These are phyloP conservation scores for Phasianus colchicus DNA, from an alignment of 2,113 vertebrate species.

Conservation along the genomic window DNA sequence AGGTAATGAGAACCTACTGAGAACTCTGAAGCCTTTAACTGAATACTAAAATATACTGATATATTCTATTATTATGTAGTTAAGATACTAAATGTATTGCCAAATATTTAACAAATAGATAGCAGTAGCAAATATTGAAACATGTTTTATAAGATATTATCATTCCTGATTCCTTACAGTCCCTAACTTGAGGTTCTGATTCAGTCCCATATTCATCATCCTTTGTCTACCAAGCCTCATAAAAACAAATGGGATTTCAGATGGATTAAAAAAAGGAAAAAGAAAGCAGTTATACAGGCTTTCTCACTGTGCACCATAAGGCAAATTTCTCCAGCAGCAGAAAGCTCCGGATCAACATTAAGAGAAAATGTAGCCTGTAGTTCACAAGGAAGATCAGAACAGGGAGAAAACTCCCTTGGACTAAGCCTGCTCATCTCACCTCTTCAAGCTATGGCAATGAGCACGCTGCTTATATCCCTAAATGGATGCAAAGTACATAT, in stretches of 20 bases:
- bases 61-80: background rate
- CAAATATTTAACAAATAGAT: background rate
- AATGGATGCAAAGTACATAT: background rate
- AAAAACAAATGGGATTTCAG: background rate
- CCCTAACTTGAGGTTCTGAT: background rate
- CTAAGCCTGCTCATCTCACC: background rate
- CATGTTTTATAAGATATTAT: background rate
- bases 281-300: background rate
- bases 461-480: background rate
- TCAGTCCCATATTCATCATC: background rate
- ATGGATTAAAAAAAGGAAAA: background rate
- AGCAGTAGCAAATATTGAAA: background rate
- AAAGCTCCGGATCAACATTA: background rate
- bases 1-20: background rate
- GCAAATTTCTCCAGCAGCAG: background rate
- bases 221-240: background rate
- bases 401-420: background rate
- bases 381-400: background rate
- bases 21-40: background rate
- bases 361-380: background rate
- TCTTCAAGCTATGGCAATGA: background rate
- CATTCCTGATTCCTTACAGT: background rate
- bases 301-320: background rate
- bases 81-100: background rate
- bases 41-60: background rate